Conservation (phyloP, 2,888 invertebrate genomes). For the Leptodirus hochenwartii region DNA sequence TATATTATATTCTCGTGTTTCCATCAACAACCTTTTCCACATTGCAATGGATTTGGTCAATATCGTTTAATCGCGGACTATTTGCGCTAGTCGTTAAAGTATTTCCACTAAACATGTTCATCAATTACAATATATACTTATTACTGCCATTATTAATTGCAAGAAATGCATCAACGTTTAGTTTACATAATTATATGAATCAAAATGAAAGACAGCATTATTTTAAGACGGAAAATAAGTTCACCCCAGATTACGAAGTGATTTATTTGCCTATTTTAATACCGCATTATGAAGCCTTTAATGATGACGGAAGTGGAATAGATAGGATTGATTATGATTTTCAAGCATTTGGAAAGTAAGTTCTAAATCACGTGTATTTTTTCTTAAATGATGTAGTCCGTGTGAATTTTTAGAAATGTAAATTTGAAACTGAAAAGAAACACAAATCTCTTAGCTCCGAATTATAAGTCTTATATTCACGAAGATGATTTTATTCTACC, state of each 20-base stretch:
- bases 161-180: too few relatives aligned
- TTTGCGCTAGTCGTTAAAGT: too few relatives aligned
- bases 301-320: slow-evolving; percentile 18
- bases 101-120: too few relatives aligned
- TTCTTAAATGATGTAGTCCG: slow-evolving; percentile 4
- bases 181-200: too few relatives aligned
- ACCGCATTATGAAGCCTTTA: slow-evolving; percentile 23
- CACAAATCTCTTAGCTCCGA: slow-evolving; percentile 36
- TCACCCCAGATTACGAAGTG: slow-evolving; percentile 37
- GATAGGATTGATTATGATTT: slow-evolving; percentile 37
- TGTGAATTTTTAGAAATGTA: slow-evolving; percentile 30
- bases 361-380: slow-evolving; percentile 7
- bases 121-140: too few relatives aligned
- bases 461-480: slow-evolving; percentile 40
- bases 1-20: too few relatives aligned
- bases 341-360: slow-evolving; percentile 40
- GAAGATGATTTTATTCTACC: slow-evolving; percentile 24
- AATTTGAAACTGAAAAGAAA: slow-evolving; percentile 43
- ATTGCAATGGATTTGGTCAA: too few relatives aligned
- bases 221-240: slow-evolving; percentile 23
- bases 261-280: slow-evolving; percentile 37
- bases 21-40: too few relatives aligned
- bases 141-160: too few relatives aligned
- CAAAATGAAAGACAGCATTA: too few relatives aligned
- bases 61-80: too few relatives aligned